These are phyloP conservation scores for Tokudaia tokunoshimensis DNA, from an alignment of 2,797 vertebrate species.

Conservation along the genomic window DNA sequence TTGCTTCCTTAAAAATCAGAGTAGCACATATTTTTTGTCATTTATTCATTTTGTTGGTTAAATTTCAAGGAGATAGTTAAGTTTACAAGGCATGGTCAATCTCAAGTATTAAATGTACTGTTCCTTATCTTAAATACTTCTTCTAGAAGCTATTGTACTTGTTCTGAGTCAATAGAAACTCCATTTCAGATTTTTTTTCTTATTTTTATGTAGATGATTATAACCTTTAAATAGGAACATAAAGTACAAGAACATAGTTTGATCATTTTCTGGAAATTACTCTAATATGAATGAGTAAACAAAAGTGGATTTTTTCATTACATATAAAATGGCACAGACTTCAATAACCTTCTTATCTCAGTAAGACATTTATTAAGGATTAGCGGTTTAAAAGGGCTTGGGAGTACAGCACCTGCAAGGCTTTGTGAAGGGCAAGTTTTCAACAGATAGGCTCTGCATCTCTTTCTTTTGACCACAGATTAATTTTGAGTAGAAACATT, in stretches of 20 bases:
- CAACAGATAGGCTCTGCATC: background rate
- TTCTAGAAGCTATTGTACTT: slow-evolving; percentile 12
- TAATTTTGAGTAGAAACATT: slow-evolving; percentile 18
- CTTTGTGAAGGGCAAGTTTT: background rate
- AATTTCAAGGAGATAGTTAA: slow-evolving; percentile 3
- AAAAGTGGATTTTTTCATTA: slow-evolving; percentile 59
- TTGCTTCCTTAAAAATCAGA: background rate
- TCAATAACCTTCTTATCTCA: slow-evolving; percentile 61
- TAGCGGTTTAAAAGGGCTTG: slow-evolving; percentile 36
- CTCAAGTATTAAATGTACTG: background rate
- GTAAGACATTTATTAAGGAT: slow-evolving; percentile 54
- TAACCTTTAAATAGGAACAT: slow-evolving; percentile 42
- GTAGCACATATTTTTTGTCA: slow-evolving; percentile 19
- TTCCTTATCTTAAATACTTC: slow-evolving; percentile 49
- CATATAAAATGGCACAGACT: slow-evolving; percentile 43
- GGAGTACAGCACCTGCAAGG: background rate
- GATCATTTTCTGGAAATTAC: slow-evolving; percentile 60
- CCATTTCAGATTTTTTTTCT: slow-evolving; percentile 6
- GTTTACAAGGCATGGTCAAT: background rate
- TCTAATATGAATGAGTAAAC: slow-evolving; percentile 51
- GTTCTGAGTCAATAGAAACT: slow-evolving; percentile 36
- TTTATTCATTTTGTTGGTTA: slow-evolving; percentile 14
- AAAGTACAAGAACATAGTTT: slow-evolving; percentile 29
- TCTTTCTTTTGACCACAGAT: slow-evolving; percentile 21
- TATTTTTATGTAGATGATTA: slow-evolving; percentile 56